Evolutionary conservation across 2,113 vertebrate genomes (phyloP).

Genomic region (Neomonachus schauinslandi): DNA sequence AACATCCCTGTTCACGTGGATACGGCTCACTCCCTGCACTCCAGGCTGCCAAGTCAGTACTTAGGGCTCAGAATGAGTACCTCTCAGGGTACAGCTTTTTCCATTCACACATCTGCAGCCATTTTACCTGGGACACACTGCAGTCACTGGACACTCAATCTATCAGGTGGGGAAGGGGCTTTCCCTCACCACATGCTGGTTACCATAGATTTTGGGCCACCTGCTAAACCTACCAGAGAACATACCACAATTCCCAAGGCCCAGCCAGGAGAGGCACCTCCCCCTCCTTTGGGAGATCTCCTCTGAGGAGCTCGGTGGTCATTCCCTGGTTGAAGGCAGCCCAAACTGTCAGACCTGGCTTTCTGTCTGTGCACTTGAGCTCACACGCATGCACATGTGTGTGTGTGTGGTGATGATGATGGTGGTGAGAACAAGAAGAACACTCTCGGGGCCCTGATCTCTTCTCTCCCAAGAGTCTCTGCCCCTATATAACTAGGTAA

Average conservation of each 20-base stretch:
- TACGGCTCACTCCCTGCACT: accelerated
- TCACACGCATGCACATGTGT: background rate
- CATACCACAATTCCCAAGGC: background rate
- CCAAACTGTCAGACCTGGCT: background rate
- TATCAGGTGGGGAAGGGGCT: background rate
- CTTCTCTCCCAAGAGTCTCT: background rate
- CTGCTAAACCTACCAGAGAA: background rate
- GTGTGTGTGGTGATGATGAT: background rate
- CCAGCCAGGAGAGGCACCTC: background rate
- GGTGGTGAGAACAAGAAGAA: background rate
- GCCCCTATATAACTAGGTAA: background rate
- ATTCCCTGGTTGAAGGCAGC: background rate
- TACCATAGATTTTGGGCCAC: background rate
- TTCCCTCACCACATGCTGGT: background rate
- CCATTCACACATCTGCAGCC: background rate
- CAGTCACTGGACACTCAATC: background rate
- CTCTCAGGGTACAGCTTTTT: background rate
- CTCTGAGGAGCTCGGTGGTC: background rate
- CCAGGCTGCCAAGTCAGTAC: background rate
- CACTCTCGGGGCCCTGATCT: background rate
- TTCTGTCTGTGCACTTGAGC: background rate
- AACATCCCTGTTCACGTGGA: accelerated
- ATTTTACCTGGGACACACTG: background rate
- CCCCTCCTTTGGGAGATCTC: background rate
- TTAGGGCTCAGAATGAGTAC: background rate